Evolutionary conservation across 1,140 invertebrate species (phyloP).

Genomic region (Neuroterus valhalla): DNA sequence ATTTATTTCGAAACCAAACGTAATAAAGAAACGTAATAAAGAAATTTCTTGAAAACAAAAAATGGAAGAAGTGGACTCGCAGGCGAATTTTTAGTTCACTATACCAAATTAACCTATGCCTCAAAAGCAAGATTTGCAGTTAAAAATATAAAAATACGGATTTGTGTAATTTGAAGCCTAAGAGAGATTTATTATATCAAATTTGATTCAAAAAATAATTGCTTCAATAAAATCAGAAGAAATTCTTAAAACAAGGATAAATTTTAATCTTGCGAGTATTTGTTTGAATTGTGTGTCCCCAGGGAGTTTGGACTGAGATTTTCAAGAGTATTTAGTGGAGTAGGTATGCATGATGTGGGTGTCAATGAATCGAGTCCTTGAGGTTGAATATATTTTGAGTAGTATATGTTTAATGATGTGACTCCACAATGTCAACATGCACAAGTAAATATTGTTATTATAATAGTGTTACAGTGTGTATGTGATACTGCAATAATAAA

Average conservation of each 20-base stretch:
- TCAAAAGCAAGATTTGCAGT: no score
- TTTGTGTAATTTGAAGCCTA: neutral
- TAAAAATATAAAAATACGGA: neutral
- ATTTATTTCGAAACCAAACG: no score
- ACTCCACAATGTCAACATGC: conserved; percentile 73
- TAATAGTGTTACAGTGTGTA: conserved; percentile 76
- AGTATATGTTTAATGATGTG: conserved; percentile 76
- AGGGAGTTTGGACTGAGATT: conserved; percentile 19
- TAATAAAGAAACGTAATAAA: no score
- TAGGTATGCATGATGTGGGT: conserved; percentile 65
- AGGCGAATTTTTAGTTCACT: no score
- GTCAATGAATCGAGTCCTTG: conserved; percentile 73
- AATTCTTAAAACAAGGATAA: neutral
- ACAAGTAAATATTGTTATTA: conserved; percentile 75
- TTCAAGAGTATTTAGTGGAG: conserved; percentile 1
- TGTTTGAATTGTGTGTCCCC: conserved; percentile 2
- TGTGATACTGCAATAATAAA: conserved; percentile 70
- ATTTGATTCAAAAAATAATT: conserved; percentile 15
- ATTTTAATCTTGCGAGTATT: neutral
- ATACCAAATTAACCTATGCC: no score
- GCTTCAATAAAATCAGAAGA: neutral
- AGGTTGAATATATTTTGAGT: conserved; percentile 72
- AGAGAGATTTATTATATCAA: neutral
- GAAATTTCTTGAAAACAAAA: no score
- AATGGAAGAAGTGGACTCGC: no score